These are phyloP conservation scores for Perca fluviatilis DNA, from an alignment of 2,113 vertebrate genomes.

Conservation along the genomic window DNA sequence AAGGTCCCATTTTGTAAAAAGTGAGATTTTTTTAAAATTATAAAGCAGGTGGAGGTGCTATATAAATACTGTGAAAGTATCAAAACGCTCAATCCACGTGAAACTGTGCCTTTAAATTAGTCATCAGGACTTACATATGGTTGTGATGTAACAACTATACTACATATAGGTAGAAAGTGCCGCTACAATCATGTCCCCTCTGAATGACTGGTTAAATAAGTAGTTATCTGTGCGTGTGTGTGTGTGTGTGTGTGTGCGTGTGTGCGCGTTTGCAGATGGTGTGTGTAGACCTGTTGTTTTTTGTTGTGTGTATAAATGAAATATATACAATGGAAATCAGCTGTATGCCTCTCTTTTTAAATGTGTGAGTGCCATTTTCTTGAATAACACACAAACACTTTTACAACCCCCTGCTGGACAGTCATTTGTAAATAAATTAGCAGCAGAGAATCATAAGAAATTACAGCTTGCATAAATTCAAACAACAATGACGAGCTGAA, in stretches of 20 bases:
- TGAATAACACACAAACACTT: conserved; percentile 1
- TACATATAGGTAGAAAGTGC: too few relatives aligned
- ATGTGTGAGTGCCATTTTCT: not conserved
- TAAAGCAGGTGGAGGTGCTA: too few relatives aligned
- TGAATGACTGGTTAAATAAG: not conserved
- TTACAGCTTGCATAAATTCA: conserved; percentile 21
- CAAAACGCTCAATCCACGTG: too few relatives aligned
- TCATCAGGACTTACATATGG: too few relatives aligned
- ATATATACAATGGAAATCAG: not conserved
- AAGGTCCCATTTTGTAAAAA: not conserved
- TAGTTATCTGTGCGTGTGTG: not conserved
- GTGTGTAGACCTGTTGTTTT: too few relatives aligned
- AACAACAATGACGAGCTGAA: conserved; percentile 40
- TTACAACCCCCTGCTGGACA: conserved; percentile 17
- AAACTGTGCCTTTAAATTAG: too few relatives aligned
- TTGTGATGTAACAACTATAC: too few relatives aligned
- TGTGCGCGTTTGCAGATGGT: too few relatives aligned
- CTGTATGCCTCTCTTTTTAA: not conserved
- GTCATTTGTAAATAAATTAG: conserved; percentile 55
- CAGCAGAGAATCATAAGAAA: conserved; percentile 17
- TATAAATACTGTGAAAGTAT: too few relatives aligned
- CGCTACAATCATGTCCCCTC: too few relatives aligned
- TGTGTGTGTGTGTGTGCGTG: not conserved
- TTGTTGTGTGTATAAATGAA: not conserved
- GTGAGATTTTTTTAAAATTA: too few relatives aligned